Conservation (phyloP, 1,140 invertebrate species). For the Harpegnathos saltator region DNA sequence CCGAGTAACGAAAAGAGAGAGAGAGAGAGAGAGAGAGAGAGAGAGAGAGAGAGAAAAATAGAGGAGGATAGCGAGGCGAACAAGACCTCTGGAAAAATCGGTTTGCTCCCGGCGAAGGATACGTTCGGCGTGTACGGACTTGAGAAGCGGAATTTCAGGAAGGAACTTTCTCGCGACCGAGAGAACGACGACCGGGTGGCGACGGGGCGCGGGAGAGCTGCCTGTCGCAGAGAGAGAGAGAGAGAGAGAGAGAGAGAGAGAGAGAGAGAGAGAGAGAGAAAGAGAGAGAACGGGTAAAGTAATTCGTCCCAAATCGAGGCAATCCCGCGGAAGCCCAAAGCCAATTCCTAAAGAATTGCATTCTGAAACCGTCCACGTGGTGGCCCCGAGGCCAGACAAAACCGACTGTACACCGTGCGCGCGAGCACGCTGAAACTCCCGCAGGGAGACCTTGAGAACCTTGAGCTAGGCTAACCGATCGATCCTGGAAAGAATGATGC, state of each 20-base stretch:
- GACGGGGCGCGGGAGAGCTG: background rate
- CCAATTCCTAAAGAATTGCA: slow-evolving; percentile 83
- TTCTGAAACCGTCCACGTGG: slow-evolving; percentile 78
- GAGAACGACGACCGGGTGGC: background rate
- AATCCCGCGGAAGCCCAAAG: slow-evolving; percentile 79
- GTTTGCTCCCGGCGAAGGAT: background rate
- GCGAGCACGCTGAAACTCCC: slow-evolving; percentile 47
- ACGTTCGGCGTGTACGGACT: slow-evolving; percentile 18
- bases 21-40: background rate
- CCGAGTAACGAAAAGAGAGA: background rate
- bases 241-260: background rate
- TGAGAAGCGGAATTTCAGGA: slow-evolving; percentile 43
- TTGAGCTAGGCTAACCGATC: slow-evolving; percentile 40
- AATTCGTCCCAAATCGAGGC: slow-evolving; percentile 78
- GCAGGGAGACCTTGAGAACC: slow-evolving; percentile 34
- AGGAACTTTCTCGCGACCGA: slow-evolving; percentile 27
- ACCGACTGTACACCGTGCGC: slow-evolving; percentile 27
- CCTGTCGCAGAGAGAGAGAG: slow-evolving; percentile 19
- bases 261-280: no score
- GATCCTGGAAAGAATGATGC: slow-evolving; percentile 36
- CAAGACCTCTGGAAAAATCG: slow-evolving; percentile 33
- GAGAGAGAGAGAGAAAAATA: slow-evolving; percentile 10
- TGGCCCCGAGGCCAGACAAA: slow-evolving; percentile 68
- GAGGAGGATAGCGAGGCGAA: background rate
- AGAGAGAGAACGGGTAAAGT: slow-evolving; percentile 45